Percentiles rank a stretch among this genome's conserved stretches.
Evolutionary conservation across 1,140 invertebrate species (phyloP).

Genomic region (Helicoverpa armigera): DNA sequence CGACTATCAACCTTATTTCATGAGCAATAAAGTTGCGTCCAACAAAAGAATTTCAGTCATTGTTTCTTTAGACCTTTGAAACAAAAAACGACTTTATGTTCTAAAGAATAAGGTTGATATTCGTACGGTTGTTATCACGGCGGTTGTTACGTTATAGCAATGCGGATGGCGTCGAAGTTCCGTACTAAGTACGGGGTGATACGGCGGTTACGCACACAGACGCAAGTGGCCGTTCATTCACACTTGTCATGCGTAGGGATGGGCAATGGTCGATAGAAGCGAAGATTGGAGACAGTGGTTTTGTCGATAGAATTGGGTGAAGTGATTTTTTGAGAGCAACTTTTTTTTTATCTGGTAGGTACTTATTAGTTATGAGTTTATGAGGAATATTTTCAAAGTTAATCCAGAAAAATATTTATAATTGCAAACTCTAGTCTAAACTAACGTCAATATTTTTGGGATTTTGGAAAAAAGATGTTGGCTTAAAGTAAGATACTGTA

Average conservation of each 20-base stretch:
- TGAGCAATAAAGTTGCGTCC: conserved; percentile 14
- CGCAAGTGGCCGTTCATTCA: conserved; percentile 76
- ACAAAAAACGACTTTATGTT: neutral
- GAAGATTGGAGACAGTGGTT: neutral
- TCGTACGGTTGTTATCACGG: conserved; percentile 37
- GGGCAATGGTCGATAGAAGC: conserved; percentile 32
- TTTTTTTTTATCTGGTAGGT: no score
- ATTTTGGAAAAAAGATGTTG: no score
- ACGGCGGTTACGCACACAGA: conserved; percentile 73
- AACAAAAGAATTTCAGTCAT: neutral
- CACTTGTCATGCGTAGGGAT: conserved; percentile 68
- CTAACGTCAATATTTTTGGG: no score
- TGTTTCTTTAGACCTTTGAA: neutral
- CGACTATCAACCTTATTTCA: conserved; percentile 16
- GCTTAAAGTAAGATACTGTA: no score
- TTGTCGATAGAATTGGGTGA: neutral
- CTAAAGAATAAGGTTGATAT: conserved; percentile 28
- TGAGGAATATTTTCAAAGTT: no score
- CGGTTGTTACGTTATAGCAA: conserved; percentile 59
- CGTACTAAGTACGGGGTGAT: conserved; percentile 81
- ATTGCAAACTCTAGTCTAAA: no score
- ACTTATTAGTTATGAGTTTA: no score
- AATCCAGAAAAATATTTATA: no score
- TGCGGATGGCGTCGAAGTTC: conserved; percentile 56
- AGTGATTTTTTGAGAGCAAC: neutral